Base-by-base conservation (phyloP, 2,797 vertebrate genomes). In the Tympanoctomys barrerae region DNA sequence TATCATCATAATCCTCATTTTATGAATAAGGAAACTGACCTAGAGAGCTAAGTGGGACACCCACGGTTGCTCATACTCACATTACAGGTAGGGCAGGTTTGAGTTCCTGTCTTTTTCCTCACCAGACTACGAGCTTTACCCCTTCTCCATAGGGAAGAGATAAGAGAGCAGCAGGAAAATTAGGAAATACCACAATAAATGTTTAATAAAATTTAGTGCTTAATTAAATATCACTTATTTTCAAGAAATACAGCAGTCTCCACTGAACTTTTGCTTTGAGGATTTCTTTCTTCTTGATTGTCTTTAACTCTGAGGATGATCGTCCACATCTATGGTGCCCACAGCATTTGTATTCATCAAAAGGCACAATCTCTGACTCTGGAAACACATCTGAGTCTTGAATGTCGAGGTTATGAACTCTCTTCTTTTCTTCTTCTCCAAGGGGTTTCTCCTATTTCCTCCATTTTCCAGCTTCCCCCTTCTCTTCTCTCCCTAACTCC, bases 351-450 rank as follows among this genome's bases (percentile, higher is more conserved):
- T 21, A 10, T 46, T 66, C 87, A 70, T 14, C 79, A 54, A 49
- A 52, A 0, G 21, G 66, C 33, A 81, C 33, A 75, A 7, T 12
- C 3, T 46, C 0, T 0, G 70, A 1, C 13, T 82, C 13, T 42
- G 80, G 66, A 24, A 22, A 52, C 57, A 33, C 0, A 1, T 62
- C 59, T 39, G 6, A 13, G 0, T 87, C 92, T 95, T 68, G 36
- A 16, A 16, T 82, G 85, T 70, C 52, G 84, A 33, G 31, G 4
- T 21, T 31, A 39, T 21, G 21, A 70, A 31, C 70, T 87, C 21
- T 16, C 39, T 85, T n/a, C 85, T 61, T 14, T 31, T 42, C 24
- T 42, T 84, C 18, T 46, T 90, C 36, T 86, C 31, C 64, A 57
- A 78, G 10, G 6, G 52, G 73, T 73, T 71, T 26, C 70, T 87